Evolutionary conservation across 1,140 invertebrate species (phyloP).

Genomic region (Hyphantria cunea): DNA sequence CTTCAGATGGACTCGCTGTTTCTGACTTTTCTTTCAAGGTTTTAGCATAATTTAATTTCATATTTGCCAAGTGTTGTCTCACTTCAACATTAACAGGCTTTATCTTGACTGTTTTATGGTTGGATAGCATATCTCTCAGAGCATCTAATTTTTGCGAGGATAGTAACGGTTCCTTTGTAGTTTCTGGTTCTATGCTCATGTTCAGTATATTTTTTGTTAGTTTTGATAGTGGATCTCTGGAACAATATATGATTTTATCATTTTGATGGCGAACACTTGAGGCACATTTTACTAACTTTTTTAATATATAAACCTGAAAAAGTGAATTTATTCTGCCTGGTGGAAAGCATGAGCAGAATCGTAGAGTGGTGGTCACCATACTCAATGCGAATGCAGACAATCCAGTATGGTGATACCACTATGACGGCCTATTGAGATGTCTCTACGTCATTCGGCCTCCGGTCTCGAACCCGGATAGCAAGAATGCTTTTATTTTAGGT

Average conservation of each 20-base stretch:
- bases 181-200: constrained; percentile 68
- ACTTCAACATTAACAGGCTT: constrained; percentile 75
- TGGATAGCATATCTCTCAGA: constrained; percentile 68
- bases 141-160: constrained; percentile 71
- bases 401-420: too few species aligned
- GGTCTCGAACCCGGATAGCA: too few species aligned
- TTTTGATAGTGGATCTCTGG: constrained; percentile 71
- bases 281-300: too few species aligned
- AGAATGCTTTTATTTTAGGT: too few species aligned
- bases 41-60: constrained; percentile 62
- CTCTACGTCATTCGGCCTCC: too few species aligned
- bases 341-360: too few species aligned
- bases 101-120: constrained; percentile 73
- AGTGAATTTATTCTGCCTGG: too few species aligned
- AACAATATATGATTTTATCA: constrained; percentile 37
- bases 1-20: constrained; percentile 3
- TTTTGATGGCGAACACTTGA: not conserved
- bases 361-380: too few species aligned
- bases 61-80: constrained; percentile 55
- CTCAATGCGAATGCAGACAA: too few species aligned
- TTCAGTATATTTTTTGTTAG: constrained; percentile 76
- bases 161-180: constrained; percentile 50
- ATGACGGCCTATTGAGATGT: too few species aligned
- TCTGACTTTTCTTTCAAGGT: constrained; percentile 51
- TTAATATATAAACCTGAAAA: too few species aligned